These are phyloP conservation scores for Prunella himalayana DNA, from an alignment of 2,113 vertebrate species.

Conservation along the genomic window DNA sequence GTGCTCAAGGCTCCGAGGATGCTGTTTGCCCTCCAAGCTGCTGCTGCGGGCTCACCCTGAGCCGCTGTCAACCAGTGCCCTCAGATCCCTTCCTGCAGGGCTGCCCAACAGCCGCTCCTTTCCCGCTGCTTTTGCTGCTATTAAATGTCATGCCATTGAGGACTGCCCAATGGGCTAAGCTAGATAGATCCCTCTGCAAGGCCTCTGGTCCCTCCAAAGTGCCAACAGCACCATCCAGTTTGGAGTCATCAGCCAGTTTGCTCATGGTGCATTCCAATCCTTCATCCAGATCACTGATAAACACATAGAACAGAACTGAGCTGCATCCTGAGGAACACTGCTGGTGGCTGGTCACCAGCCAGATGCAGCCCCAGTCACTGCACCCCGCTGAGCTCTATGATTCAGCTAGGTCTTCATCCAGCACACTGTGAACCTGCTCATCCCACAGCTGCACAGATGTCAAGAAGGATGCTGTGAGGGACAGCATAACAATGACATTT, in stretches of 20 bases:
- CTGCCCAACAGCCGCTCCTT: not conserved
- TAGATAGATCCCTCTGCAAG: not conserved
- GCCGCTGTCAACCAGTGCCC: not conserved
- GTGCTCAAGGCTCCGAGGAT: not conserved
- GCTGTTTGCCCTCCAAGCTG: rapidly evolving
- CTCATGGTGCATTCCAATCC: not conserved
- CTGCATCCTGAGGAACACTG: rapidly evolving
- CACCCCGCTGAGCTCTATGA: not conserved
- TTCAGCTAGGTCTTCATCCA: not conserved
- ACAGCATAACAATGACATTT: not conserved
- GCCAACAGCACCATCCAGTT: not conserved
- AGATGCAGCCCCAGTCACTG: not conserved
- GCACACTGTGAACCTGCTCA: too few relatives aligned
- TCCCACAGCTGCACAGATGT: not conserved
- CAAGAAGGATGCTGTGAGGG: not conserved
- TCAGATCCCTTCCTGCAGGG: not conserved
- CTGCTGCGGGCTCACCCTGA: not conserved
- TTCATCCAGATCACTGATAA: not conserved
- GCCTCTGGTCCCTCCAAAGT: not conserved
- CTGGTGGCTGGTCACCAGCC: not conserved
- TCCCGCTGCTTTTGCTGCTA: rapidly evolving
- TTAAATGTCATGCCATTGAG: not conserved
- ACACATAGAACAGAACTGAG: not conserved
- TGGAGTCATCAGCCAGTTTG: not conserved
- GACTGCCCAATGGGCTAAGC: not conserved